These are phyloP conservation scores for Rhabdornis inornatus DNA, from an alignment of 2,113 vertebrate genomes.

Conservation along the genomic window DNA sequence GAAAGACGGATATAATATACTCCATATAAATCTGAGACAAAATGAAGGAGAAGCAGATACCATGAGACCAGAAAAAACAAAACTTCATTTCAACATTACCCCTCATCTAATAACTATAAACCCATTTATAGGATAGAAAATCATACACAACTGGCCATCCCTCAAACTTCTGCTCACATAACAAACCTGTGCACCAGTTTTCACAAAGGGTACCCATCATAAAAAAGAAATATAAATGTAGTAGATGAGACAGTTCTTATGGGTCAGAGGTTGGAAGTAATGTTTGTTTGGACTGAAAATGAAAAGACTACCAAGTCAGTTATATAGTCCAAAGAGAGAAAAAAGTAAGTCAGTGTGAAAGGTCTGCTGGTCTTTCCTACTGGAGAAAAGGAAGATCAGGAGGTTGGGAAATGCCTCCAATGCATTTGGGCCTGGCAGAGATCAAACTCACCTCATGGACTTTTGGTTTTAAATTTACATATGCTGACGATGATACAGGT, in stretches of 20 bases:
- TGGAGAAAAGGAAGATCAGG: neutral
- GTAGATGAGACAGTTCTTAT: neutral
- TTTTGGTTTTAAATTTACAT: neutral
- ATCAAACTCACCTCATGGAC: neutral
- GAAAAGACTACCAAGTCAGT: neutral
- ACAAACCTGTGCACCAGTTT: neutral
- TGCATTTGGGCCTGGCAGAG: neutral
- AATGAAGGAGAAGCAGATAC: neutral
- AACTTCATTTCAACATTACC: neutral
- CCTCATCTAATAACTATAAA: neutral
- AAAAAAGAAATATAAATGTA: neutral
- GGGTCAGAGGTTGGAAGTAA: neutral
- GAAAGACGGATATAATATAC: accelerated
- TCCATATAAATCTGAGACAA: neutral
- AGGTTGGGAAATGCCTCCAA: neutral
- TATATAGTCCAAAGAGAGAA: neutral
- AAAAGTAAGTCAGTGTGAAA: neutral
- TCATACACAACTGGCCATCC: accelerated
- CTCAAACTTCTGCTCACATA: neutral
- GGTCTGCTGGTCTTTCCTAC: neutral
- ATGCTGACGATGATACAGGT: accelerated
- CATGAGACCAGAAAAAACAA: neutral
- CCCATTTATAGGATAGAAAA: neutral
- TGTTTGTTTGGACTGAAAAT: neutral
- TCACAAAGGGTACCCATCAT: neutral